Evolutionary conservation across 1,140 invertebrate genomes (phyloP).

Genomic region (Magallana gigas): DNA sequence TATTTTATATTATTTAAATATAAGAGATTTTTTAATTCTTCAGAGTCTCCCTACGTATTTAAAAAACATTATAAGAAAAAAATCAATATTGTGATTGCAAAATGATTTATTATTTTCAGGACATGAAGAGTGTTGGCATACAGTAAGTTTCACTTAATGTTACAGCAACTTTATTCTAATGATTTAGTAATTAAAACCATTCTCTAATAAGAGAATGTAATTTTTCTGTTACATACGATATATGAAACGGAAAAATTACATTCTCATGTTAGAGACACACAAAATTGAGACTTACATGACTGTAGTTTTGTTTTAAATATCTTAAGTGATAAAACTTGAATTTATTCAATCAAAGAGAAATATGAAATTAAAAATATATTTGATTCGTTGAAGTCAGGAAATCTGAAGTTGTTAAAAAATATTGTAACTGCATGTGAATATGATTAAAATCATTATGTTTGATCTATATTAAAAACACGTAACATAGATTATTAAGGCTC

Average conservation of each 20-base stretch:
- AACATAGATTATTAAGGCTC: no score
- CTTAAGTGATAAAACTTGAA: no score
- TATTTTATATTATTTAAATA: not conserved
- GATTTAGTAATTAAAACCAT: not conserved
- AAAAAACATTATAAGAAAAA: not conserved
- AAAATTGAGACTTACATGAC: no score
- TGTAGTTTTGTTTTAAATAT: no score
- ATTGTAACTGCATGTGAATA: no score
- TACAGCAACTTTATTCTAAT: not conserved
- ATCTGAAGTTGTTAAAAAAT: no score
- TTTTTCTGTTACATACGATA: not conserved
- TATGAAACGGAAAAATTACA: not conserved
- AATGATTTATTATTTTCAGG: slow-evolving; percentile 75
- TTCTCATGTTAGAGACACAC: not conserved
- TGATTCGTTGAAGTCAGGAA: no score
- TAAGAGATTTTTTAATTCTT: not conserved
- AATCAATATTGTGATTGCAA: not conserved
- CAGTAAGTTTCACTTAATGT: slow-evolving; percentile 80
- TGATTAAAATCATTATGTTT: no score
- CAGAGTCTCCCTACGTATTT: not conserved
- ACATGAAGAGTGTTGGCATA: slow-evolving; percentile 91
- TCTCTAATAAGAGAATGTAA: no score
- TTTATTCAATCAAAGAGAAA: no score
- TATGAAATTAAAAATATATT: no score
- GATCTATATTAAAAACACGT: no score